Evolutionary conservation across 2,797 vertebrate genomes (phyloP).

Genomic region (Crypturellus tataupa): DNA sequence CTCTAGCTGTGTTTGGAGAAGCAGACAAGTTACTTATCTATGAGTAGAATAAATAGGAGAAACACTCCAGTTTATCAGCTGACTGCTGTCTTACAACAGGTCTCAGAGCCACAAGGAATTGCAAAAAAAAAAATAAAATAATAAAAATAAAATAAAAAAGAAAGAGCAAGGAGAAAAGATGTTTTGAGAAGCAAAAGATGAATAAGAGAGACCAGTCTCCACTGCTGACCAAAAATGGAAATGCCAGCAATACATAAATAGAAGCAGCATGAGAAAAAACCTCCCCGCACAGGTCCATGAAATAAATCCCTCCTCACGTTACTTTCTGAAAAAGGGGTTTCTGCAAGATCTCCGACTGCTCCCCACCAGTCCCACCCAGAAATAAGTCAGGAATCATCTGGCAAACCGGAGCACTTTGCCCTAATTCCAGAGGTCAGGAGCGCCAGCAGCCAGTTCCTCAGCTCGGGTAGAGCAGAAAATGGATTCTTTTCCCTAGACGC

Average conservation of each 20-base stretch:
- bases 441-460: neutral
- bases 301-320: conserved; percentile 37
- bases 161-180: neutral
- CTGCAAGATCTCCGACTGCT: neutral
- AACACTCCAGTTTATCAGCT: neutral
- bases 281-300: conserved; percentile 39
- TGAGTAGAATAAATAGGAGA: neutral
- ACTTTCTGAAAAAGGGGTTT: conserved; percentile 42
- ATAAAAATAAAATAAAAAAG: neutral
- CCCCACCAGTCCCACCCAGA: neutral
- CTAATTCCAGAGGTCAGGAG: neutral
- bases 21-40: too few species aligned
- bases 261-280: conserved; percentile 65
- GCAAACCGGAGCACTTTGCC: neutral
- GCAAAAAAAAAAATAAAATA: neutral
- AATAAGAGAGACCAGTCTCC: conserved; percentile 36
- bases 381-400: neutral
- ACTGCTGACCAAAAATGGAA: conserved; percentile 73
- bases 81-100: neutral
- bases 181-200: conserved; percentile 35
- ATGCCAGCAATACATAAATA: conserved; percentile 63
- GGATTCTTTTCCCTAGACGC: neutral
- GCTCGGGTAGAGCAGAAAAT: neutral
- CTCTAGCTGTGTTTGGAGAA: neutral
- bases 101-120: neutral